Evolutionary conservation across 2,888 invertebrate species (phyloP).

Genomic region (Lagria hirta): DNA sequence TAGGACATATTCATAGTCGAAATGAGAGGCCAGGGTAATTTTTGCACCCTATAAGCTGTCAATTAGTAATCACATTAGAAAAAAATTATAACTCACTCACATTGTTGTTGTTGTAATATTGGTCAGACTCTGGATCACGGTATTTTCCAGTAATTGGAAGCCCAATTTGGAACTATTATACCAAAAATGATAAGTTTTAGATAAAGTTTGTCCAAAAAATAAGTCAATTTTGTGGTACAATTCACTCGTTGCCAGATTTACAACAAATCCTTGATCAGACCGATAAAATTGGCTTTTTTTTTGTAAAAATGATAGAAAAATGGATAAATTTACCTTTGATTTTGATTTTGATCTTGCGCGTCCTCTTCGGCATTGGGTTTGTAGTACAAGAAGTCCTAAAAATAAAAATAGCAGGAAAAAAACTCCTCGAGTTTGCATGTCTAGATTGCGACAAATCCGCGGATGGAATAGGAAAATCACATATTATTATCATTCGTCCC

Average conservation of each 20-base stretch:
- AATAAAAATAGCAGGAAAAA: slow-evolving; percentile 30
- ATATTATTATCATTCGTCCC: slow-evolving; percentile 19
- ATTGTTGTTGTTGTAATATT: slow-evolving; percentile 87
- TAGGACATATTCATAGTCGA: slow-evolving; percentile 89
- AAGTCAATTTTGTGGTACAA: no score
- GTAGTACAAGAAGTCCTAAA: slow-evolving; percentile 33
- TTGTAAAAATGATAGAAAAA: slow-evolving; percentile 1
- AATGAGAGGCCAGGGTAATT: slow-evolving; percentile 85
- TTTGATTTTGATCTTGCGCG: slow-evolving; percentile 72
- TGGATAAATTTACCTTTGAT: slow-evolving; percentile 62
- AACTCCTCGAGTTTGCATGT: no score
- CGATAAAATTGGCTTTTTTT: no score
- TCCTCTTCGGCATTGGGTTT: slow-evolving; percentile 63
- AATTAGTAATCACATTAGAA: background rate
- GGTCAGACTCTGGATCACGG: slow-evolving; percentile 85
- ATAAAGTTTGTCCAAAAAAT: no score
- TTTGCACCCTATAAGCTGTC: slow-evolving; percentile 73
- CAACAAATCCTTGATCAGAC: no score
- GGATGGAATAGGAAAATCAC: slow-evolving; percentile 16
- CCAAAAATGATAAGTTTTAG: no score
- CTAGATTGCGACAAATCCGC: slow-evolving; percentile 8
- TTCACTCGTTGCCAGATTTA: no score
- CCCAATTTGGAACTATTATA: slow-evolving; percentile 73
- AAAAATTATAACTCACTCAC: slow-evolving; percentile 60
- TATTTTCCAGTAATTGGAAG: slow-evolving; percentile 87